A percentile compares a stretch with the other conserved stretches of the same genome.
These are phyloP conservation scores for Anguilla japonica DNA, from an alignment of 2,113 vertebrate genomes.

Conservation along the genomic window DNA sequence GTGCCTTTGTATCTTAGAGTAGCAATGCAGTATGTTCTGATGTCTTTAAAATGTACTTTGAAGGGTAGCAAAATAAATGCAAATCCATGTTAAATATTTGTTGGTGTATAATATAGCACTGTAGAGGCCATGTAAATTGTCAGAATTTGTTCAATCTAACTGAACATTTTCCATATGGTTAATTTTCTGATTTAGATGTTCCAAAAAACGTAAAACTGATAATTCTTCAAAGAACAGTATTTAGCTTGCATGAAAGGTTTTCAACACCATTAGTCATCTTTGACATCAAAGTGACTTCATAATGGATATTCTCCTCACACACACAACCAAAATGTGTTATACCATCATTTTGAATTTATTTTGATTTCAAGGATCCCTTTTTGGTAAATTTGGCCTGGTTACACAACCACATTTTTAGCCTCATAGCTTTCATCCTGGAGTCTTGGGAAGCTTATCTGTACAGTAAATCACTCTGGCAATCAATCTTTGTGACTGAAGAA, in stretches of 20 bases:
- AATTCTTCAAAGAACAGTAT: background rate
- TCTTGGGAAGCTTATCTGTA: background rate
- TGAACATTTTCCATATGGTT: background rate
- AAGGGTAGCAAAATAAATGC: background rate
- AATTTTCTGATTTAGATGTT: background rate
- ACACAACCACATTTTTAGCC: background rate
- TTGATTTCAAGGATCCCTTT: too few relatives aligned
- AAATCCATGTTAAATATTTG: background rate
- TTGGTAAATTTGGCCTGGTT: background rate
- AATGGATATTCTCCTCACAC: background rate
- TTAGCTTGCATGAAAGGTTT: background rate
- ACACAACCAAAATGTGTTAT: background rate
- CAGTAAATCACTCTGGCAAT: background rate
- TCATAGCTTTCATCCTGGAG: background rate
- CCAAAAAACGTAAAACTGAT: too few relatives aligned
- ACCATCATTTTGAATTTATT: too few relatives aligned
- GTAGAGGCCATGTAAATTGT: background rate
- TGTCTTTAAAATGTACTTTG: background rate
- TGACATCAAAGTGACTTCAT: background rate
- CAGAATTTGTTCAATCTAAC: background rate
- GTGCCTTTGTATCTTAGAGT: background rate
- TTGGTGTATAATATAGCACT: background rate
- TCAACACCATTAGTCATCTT: background rate
- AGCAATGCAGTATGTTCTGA: background rate
- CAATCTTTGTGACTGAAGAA: too few relatives aligned